Evolutionary conservation across 2,888 invertebrate species (phyloP).

Genomic region (Punctoribates punctum): DNA sequence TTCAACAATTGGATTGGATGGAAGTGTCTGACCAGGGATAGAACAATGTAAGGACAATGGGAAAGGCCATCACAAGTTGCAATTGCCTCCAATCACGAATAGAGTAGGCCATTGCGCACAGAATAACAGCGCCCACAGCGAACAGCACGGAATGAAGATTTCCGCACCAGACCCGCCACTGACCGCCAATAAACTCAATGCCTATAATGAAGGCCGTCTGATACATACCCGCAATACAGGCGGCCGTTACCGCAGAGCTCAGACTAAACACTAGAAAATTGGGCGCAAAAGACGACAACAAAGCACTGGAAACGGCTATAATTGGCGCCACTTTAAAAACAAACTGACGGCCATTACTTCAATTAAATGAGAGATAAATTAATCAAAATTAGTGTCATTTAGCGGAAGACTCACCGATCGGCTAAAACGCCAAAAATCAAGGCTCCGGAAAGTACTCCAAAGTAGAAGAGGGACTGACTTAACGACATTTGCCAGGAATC

Average conservation of each 20-base stretch:
- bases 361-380: too few species aligned
- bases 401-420: conserved; percentile 11
- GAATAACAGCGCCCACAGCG: conserved; percentile 27
- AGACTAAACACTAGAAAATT: conserved; percentile 15
- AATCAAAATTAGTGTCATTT: background rate
- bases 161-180: conserved; percentile 36
- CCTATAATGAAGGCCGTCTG: conserved; percentile 39
- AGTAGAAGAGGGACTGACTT: conserved; percentile 37
- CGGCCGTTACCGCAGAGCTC: conserved; percentile 15
- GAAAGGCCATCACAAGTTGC: background rate
- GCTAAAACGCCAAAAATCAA: conserved; percentile 37
- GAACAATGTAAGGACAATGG: conserved; percentile 1
- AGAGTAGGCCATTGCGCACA: conserved; percentile 21
- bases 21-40: conserved; percentile 34
- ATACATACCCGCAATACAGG: conserved; percentile 32
- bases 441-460: conserved; percentile 34
- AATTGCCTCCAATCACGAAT: conserved; percentile 29
- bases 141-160: conserved; percentile 4
- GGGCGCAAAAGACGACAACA: conserved; percentile 23
- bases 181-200: conserved; percentile 36
- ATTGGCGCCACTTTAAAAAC: background rate
- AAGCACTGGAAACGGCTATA: background rate
- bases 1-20: background rate
- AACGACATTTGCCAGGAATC: conserved; percentile 34
- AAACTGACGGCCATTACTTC: conserved; percentile 12